phyloP scores from a whole-genome alignment of 2,113 vertebrate genomes.

The Syngnathus scovelli region DNA sequence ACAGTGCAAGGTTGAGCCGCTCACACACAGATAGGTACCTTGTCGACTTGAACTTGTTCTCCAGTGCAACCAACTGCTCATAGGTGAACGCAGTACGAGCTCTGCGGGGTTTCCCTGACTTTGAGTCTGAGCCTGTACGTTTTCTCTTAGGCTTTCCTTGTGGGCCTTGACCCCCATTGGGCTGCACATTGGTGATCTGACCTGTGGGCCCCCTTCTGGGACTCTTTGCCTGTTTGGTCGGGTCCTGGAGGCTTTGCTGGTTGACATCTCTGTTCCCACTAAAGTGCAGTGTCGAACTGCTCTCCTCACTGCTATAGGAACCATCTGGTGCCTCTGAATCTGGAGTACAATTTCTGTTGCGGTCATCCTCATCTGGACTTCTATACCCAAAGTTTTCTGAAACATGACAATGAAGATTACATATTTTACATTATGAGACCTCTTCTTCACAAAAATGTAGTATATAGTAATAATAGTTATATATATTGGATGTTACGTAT shows the following conservation, averaged over 20 bases:
- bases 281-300: slow-evolving; percentile 62
- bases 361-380: slow-evolving; percentile 70
- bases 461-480: too few relatives aligned
- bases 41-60: slow-evolving; percentile 95
- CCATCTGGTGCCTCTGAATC: slow-evolving; percentile 76
- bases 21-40: slow-evolving; percentile 90
- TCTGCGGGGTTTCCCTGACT: slow-evolving; percentile 87
- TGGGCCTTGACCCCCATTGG: slow-evolving; percentile 45
- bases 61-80: slow-evolving; percentile 91
- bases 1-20: slow-evolving; percentile 87
- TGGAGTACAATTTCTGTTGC: slow-evolving; percentile 63
- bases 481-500: too few relatives aligned
- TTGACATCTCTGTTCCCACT: slow-evolving; percentile 59
- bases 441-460: neutral
- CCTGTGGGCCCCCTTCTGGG: slow-evolving; percentile 42
- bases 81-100: slow-evolving; percentile 94
- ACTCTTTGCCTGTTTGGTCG: slow-evolving; percentile 57
- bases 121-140: slow-evolving; percentile 86
- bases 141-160: slow-evolving; percentile 83
- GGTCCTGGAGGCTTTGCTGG: slow-evolving; percentile 57
- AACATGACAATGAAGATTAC: slow-evolving; percentile 1
- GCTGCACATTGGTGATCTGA: slow-evolving; percentile 36
- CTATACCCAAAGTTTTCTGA: slow-evolving; percentile 74
- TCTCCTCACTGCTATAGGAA: slow-evolving; percentile 76
- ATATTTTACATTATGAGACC: neutral